phyloP scores from a whole-genome alignment of 2,888 invertebrate species.

The Macaria liturata region DNA sequence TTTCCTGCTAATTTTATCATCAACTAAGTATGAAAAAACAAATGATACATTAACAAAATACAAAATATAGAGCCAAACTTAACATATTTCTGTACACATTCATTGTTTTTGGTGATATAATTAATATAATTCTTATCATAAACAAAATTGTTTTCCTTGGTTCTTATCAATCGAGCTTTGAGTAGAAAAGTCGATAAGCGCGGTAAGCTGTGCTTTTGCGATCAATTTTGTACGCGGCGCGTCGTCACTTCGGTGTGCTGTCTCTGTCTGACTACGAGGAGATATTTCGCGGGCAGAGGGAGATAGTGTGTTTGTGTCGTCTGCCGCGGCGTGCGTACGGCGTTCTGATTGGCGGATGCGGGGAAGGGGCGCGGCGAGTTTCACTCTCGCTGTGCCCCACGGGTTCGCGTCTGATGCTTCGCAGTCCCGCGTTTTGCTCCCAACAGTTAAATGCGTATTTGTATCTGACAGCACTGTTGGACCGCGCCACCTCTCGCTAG shows the following conservation, averaged over 20 bases:
- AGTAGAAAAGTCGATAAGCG: constrained; percentile 13
- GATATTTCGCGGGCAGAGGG: constrained; percentile 35
- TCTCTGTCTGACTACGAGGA: constrained; percentile 35
- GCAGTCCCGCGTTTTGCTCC: constrained; percentile 71
- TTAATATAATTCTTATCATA: no score
- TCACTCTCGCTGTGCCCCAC: constrained; percentile 56
- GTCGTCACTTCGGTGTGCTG: constrained; percentile 27
- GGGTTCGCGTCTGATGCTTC: constrained; percentile 64
- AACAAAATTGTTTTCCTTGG: neutral
- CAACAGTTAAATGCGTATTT: constrained; percentile 79
- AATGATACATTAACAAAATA: no score
- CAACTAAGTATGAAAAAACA: no score
- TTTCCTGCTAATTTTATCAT: no score
- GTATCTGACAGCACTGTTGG: constrained; percentile 63
- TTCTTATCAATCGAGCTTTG: constrained; percentile 10
- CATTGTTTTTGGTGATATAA: no score
- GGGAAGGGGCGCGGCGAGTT: constrained; percentile 66
- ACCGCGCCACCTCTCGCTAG: constrained; percentile 65
- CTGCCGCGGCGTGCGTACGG: constrained; percentile 43
- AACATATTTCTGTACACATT: no score
- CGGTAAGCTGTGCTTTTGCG: constrained; percentile 18
- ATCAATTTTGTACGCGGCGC: constrained; percentile 34
- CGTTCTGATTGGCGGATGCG: constrained; percentile 55
- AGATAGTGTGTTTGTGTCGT: constrained; percentile 37
- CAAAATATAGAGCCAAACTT: no score